phyloP scores from a whole-genome alignment of 2,888 invertebrate species.

The Campoplex nolae region DNA sequence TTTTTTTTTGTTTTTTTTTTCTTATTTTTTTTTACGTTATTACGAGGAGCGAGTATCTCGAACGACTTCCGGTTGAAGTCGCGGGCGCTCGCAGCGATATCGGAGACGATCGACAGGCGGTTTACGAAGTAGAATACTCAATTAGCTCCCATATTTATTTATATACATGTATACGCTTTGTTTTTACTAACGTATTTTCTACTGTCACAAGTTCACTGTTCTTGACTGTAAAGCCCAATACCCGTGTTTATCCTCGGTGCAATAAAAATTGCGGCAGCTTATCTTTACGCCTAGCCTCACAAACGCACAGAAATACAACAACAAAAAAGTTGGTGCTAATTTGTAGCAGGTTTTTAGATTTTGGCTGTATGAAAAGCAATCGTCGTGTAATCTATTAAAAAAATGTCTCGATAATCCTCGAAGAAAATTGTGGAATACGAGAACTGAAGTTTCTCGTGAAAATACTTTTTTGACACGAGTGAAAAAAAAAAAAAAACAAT shows the following conservation, averaged over 20 bases:
- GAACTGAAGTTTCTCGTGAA: too few relatives aligned
- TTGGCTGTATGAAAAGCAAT: not conserved
- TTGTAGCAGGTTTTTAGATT: not conserved
- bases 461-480: too few relatives aligned
- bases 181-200: slow-evolving; percentile 12
- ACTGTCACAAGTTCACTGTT: slow-evolving; percentile 23
- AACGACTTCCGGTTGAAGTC: slow-evolving; percentile 79
- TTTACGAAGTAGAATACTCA: slow-evolving; percentile 82
- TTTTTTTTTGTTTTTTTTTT: slow-evolving; percentile 72
- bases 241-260: slow-evolving; percentile 53
- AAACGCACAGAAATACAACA: not conserved
- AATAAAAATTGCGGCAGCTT: slow-evolving; percentile 46
- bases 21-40: slow-evolving; percentile 75
- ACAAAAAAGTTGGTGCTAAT: slow-evolving; percentile 3
- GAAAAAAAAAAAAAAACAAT: too few relatives aligned
- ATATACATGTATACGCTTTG: not conserved
- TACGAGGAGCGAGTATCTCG: slow-evolving; percentile 76
- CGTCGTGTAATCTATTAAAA: not conserved
- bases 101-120: slow-evolving; percentile 81
- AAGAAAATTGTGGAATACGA: too few relatives aligned
- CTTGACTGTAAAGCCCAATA: slow-evolving; percentile 34
- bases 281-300: slow-evolving; percentile 52
- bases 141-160: slow-evolving; percentile 72
- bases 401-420: too few relatives aligned
- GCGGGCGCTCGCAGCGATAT: slow-evolving; percentile 74